phyloP scores from a whole-genome alignment of 2,888 invertebrate species.

The Cyclophora albipunctata region DNA sequence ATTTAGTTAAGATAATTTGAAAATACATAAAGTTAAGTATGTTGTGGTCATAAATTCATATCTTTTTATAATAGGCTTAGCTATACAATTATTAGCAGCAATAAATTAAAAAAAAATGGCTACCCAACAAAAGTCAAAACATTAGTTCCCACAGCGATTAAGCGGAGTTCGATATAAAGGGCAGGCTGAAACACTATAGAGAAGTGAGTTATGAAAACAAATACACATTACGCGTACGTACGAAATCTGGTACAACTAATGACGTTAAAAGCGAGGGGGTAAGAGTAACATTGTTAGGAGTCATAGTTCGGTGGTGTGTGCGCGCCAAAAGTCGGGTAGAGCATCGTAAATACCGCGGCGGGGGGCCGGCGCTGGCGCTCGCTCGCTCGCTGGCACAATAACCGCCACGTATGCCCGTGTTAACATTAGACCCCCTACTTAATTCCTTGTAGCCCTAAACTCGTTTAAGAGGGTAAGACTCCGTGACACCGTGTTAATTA shows the following conservation, averaged over 20 bases:
- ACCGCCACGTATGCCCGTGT: constrained; percentile 67
- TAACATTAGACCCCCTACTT: constrained; percentile 68
- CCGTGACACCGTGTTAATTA: constrained; percentile 69
- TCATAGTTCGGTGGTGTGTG: constrained; percentile 67
- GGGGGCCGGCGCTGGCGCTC: constrained; percentile 39
- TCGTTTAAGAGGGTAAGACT: constrained; percentile 70
- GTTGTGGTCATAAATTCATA: constrained; percentile 2
- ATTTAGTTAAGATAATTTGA: too few relatives aligned
- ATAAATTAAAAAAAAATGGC: constrained; percentile 46
- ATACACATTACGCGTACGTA: constrained; percentile 65
- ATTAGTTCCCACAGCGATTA: constrained; percentile 68
- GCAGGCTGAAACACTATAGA: constrained; percentile 51
- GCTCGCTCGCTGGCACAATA: constrained; percentile 43
- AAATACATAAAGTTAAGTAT: constrained; percentile 8
- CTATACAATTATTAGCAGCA: constrained; percentile 40
- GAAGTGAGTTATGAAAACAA: constrained; percentile 67
- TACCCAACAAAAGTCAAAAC: constrained; percentile 34
- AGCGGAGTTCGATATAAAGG: constrained; percentile 44
- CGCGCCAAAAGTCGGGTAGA: constrained; percentile 67
- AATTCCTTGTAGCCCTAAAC: constrained; percentile 71
- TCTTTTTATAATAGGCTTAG: constrained; percentile 23
- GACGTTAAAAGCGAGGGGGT: constrained; percentile 69
- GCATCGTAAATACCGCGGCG: constrained; percentile 66
- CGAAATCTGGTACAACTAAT: constrained; percentile 71
- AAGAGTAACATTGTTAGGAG: constrained; percentile 68